Evolutionary conservation across 1,140 invertebrate genomes (phyloP).

Genomic region (Heliconius nattereri): DNA sequence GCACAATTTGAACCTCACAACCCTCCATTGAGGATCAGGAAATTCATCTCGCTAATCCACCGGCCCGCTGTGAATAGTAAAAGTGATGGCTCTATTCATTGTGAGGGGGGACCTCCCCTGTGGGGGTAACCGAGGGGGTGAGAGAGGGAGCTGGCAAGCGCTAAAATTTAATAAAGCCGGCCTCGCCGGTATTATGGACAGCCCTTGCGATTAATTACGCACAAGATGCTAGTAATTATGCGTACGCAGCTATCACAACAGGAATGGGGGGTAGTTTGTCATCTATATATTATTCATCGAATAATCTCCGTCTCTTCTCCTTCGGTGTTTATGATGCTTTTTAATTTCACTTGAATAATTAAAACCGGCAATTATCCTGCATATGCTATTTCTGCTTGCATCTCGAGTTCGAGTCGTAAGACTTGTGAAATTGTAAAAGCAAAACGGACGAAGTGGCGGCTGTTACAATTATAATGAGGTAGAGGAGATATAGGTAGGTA

Average conservation of each 20-base stretch:
- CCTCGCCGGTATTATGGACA: conserved; percentile 60
- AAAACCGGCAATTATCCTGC: conserved; percentile 30
- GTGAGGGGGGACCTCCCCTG: conserved; percentile 41
- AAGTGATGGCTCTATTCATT: conserved; percentile 76
- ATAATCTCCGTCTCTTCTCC: conserved; percentile 48
- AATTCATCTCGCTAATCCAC: conserved; percentile 76
- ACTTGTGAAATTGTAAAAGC: conserved; percentile 10
- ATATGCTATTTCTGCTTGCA: conserved; percentile 25
- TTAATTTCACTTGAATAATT: conserved; percentile 42
- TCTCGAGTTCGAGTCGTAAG: neutral
- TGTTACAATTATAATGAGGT: neutral
- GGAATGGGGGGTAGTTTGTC: conserved; percentile 49
- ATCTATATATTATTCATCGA: conserved; percentile 63
- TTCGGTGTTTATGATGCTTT: conserved; percentile 40
- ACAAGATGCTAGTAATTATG: conserved; percentile 73
- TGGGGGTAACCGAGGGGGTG: conserved; percentile 36
- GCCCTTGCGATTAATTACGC: conserved; percentile 76
- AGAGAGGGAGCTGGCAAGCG: conserved; percentile 56
- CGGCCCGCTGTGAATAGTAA: conserved; percentile 71
- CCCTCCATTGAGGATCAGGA: conserved; percentile 53
- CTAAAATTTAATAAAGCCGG: conserved; percentile 79
- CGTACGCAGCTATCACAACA: conserved; percentile 51
- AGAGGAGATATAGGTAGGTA: neutral
- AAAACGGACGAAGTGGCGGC: neutral
- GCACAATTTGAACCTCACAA: conserved; percentile 59